phyloP scores from a whole-genome alignment of 2,888 invertebrate species.

The Brassicogethes aeneus region DNA sequence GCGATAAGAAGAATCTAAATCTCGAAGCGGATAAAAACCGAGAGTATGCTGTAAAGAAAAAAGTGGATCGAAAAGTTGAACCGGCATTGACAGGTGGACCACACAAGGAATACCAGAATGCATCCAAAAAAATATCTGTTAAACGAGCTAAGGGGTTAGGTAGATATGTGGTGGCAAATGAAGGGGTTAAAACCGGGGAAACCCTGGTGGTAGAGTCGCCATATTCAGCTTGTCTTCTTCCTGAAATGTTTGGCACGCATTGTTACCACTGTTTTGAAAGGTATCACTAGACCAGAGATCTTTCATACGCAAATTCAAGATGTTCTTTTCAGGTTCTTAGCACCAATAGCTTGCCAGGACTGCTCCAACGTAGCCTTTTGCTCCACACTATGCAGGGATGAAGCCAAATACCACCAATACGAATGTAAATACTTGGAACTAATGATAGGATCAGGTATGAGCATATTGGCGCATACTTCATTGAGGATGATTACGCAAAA shows the following conservation, averaged over 20 bases:
- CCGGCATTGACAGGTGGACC: slow-evolving; percentile 10
- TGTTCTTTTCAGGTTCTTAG: slow-evolving; percentile 43
- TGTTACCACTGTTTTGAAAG: slow-evolving; percentile 73
- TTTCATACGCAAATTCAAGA: no score
- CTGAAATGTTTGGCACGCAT: slow-evolving; percentile 67
- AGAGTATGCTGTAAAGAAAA: slow-evolving; percentile 3
- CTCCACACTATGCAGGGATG: slow-evolving; percentile 52
- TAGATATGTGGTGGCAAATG: slow-evolving; percentile 58
- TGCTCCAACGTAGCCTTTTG: slow-evolving; percentile 77
- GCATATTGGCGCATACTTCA: slow-evolving; percentile 65
- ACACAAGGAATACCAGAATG: slow-evolving; percentile 41
- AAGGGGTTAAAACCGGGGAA: slow-evolving; percentile 58
- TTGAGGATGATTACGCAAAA: slow-evolving; percentile 69
- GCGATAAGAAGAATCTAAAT: slow-evolving; percentile 11
- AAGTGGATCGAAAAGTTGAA: slow-evolving; percentile 2
- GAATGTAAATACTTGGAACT: slow-evolving; percentile 70
- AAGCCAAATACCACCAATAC: slow-evolving; percentile 58
- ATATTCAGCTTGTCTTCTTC: slow-evolving; percentile 62
- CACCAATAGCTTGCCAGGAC: slow-evolving; percentile 61
- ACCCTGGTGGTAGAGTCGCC: slow-evolving; percentile 63
- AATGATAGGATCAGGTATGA: slow-evolving; percentile 70
- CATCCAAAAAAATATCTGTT: slow-evolving; percentile 53
- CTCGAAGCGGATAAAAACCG: slow-evolving; percentile 13
- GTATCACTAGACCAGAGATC: no score
- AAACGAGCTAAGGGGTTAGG: slow-evolving; percentile 54